phyloP scores from a whole-genome alignment of 1,140 invertebrate genomes.

The Venustaconcha ellipsiformis region DNA sequence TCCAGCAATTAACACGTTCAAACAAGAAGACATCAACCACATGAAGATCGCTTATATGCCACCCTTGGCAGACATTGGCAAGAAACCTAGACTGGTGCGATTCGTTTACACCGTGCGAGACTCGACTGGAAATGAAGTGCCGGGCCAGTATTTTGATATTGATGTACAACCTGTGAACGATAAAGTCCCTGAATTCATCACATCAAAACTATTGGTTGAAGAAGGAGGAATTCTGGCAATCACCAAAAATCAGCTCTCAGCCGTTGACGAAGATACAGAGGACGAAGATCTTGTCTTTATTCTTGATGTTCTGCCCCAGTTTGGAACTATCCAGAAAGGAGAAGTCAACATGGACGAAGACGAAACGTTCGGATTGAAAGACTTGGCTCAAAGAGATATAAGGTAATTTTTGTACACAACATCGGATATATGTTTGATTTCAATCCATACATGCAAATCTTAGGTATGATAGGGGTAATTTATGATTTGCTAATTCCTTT shows the following conservation, averaged over 20 bases:
- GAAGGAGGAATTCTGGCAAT: conserved; percentile 66
- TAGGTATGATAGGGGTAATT: no score
- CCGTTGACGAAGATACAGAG: conserved; percentile 66
- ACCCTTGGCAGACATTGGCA: conserved; percentile 67
- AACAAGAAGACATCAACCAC: conserved; percentile 68
- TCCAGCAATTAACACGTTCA: conserved; percentile 57
- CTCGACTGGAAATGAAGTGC: conserved; percentile 63
- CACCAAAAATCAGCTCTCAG: conserved; percentile 62
- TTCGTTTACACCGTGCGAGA: conserved; percentile 69
- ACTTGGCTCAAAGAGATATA: conserved; percentile 60
- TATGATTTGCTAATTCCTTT: no score
- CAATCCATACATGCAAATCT: no score
- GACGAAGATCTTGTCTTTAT: conserved; percentile 62
- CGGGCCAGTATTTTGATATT: conserved; percentile 68
- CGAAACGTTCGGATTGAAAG: conserved; percentile 61
- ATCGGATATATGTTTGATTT: no score
- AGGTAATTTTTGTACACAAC: conserved; percentile 38
- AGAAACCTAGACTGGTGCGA: conserved; percentile 63
- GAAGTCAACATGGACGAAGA: conserved; percentile 52
- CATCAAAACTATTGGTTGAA: conserved; percentile 63
- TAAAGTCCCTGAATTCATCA: conserved; percentile 63
- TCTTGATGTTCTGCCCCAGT: conserved; percentile 59
- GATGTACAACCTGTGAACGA: conserved; percentile 68
- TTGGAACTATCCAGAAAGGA: conserved; percentile 65
- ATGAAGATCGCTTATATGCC: conserved; percentile 69